Evolutionary conservation across 2,888 invertebrate species (phyloP), one percentile per base, ranked within the genome.

Genomic region (Germaria angustata): DNA sequence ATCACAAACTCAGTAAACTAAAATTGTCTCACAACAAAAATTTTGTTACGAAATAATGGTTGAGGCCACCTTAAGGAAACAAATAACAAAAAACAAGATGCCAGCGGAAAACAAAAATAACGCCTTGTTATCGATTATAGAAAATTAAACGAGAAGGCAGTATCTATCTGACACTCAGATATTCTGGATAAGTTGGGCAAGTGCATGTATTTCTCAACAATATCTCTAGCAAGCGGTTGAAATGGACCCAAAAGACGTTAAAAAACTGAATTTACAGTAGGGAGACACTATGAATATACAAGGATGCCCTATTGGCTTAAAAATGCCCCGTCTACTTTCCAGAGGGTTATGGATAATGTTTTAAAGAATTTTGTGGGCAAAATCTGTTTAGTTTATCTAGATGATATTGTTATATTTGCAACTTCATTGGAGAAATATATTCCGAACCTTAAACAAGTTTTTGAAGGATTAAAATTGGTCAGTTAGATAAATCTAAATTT

Each of bases 251-350:
- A 5, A 22, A 51, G 9, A 80, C 24, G 41, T 76, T 6, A 6
- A 5, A 80, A 80, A 71, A 66, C 79, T 8, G 76, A 57, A 9
- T 79, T 82, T 44, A 34, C 68, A 0, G 65, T 76, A 15, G 68
- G 46, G 32, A 6, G 82, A 76, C 72, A 79, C 17, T 80, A 49
- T 36, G 77, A 83, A 39, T 80, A 46, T 36, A 15, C 53, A 1
- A 51, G 68, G 17, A 61, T 68, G 61, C 73, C 80, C 0, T 80
- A 73, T 15, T 73, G 53, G 0, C 34, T 73, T 36, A 80, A 77
- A 41, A 73, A 72, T 20, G 66, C 71, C 0, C 66, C 59, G 2
- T 49, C 66, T 7, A 80, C 66, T 7, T 80, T 79, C 13, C 79
- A 79, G 51, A 9, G 72, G 1, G 41, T 72, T 0, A 55, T 72